Percentiles rank a stretch among this genome's conserved stretches.
phyloP scores from a whole-genome alignment of 2,113 vertebrate species.

The Arenaria interpres region DNA sequence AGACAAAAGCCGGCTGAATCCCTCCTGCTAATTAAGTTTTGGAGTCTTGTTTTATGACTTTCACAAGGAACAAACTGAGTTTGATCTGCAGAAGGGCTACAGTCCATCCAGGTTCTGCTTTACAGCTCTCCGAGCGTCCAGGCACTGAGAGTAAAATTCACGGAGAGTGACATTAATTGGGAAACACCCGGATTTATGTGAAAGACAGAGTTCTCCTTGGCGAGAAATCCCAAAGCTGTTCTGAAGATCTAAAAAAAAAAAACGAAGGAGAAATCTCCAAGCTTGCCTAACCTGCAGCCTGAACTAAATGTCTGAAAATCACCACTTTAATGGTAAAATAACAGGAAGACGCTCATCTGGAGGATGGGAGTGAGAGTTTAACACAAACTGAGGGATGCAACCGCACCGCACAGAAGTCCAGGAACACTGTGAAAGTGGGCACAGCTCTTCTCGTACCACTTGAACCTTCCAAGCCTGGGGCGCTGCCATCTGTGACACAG shows the following conservation, averaged over 20 bases:
- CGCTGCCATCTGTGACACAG: not conserved
- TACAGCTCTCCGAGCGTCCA: not conserved
- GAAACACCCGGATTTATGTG: not conserved
- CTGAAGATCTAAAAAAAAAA: not conserved
- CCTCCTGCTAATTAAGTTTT: not conserved
- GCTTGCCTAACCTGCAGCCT: not conserved
- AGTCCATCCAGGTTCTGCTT: not conserved
- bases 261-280: not conserved
- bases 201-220: not conserved
- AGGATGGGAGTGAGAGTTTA: not conserved
- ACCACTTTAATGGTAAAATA: not conserved
- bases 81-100: not conserved
- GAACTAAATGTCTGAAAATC: not conserved
- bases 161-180: not conserved
- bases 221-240: not conserved
- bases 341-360: not conserved
- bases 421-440: not conserved
- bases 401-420: accelerated
- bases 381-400: not conserved
- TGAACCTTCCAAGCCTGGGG: not conserved
- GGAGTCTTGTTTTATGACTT: not conserved
- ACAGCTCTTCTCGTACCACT: not conserved
- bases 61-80: not conserved
- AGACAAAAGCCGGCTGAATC: not conserved
- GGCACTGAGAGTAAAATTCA: not conserved